phyloP scores from a whole-genome alignment of 2,888 invertebrate genomes.

The Tolmerus cingulatus region DNA sequence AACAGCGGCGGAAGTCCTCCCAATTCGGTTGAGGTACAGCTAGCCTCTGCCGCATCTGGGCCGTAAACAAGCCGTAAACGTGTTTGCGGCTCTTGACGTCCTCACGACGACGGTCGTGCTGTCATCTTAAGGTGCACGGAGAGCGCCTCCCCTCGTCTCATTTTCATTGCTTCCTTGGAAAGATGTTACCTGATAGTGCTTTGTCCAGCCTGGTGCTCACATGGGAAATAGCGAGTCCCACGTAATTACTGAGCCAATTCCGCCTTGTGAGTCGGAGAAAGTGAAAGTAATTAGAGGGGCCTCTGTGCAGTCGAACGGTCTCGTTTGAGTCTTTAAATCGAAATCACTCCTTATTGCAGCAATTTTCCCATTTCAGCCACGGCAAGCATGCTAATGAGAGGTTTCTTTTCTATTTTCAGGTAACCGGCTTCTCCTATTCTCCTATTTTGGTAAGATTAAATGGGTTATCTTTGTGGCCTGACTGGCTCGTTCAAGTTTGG shows the following conservation, averaged over 20 bases:
- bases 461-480: not conserved
- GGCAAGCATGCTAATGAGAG: slow-evolving; percentile 1
- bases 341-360: not conserved
- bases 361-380: not conserved
- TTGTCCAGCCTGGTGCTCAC: not conserved
- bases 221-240: not conserved
- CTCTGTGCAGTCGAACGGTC: not conserved
- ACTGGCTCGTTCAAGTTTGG: not conserved
- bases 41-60: not conserved
- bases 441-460: slow-evolving; percentile 14
- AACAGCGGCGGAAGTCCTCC: not conserved
- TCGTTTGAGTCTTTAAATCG: slow-evolving; percentile 4
- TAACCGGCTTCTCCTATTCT: not conserved
- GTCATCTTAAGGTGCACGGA: not conserved
- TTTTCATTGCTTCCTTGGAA: not conserved
- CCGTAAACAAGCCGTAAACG: not conserved
- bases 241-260: slow-evolving; percentile 12
- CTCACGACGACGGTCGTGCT: not conserved
- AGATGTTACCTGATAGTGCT: not conserved
- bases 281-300: slow-evolving; percentile 17
- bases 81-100: not conserved
- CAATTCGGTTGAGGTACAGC: not conserved
- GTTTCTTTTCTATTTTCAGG: slow-evolving; percentile 18
- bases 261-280: slow-evolving; percentile 1
- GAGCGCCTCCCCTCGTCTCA: not conserved